Evolutionary conservation across 2,888 invertebrate genomes (phyloP).

Genomic region (Brachylomia viminalis): DNA sequence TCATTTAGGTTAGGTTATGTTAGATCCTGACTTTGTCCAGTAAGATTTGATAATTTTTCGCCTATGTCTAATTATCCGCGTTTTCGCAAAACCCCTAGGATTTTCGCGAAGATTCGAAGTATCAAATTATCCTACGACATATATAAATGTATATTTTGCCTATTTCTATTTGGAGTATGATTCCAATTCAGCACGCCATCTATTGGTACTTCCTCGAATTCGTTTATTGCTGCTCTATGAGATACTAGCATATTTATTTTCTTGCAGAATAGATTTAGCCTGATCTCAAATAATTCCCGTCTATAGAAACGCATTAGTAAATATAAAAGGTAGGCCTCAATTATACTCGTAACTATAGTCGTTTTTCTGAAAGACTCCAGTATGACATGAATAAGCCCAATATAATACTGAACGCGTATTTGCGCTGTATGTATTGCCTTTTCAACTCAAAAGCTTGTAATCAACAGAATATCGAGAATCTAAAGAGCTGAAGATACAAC

Average conservation of each 20-base stretch:
- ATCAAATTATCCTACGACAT: too few species aligned
- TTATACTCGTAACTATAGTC: too few species aligned
- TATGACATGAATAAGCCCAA: not conserved
- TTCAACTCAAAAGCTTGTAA: not conserved
- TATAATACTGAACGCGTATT: not conserved
- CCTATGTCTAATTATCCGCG: too few species aligned
- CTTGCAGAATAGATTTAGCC: not conserved
- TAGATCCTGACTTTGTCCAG: too few species aligned
- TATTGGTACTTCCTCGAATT: not conserved
- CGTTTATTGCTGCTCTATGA: not conserved
- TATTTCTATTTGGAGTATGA: not conserved
- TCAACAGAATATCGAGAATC: not conserved
- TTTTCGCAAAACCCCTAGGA: too few species aligned
- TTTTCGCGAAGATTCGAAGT: too few species aligned
- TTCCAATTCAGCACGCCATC: not conserved
- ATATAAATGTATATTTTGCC: too few species aligned
- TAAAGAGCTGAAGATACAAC: not conserved
- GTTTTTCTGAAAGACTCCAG: not conserved
- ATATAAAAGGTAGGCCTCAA: not conserved
- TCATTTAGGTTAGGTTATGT: too few species aligned
- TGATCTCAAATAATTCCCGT: not conserved
- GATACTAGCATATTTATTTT: not conserved
- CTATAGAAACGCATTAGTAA: too few species aligned
- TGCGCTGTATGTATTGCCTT: not conserved
- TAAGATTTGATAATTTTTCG: too few species aligned